Conservation (phyloP, 2,888 invertebrate genomes). For the Gnatocerus cornutus region DNA sequence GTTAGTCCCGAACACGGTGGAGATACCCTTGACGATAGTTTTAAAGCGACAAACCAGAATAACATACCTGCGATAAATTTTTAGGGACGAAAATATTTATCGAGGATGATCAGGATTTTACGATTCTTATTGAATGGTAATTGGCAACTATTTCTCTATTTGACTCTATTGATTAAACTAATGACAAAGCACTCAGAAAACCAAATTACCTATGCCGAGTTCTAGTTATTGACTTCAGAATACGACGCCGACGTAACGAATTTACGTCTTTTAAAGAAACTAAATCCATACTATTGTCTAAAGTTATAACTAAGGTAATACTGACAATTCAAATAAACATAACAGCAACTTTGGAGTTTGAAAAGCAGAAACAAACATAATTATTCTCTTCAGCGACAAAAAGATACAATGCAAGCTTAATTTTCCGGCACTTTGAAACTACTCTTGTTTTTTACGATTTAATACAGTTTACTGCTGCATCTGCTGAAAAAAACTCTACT, state of each 20-base stretch:
- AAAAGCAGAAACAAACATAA: conserved; percentile 6
- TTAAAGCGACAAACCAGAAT: conserved; percentile 39
- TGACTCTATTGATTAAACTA: neutral
- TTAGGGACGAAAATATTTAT: conserved; percentile 16
- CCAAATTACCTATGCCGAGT: neutral
- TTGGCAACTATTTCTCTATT: neutral
- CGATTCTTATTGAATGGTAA: neutral
- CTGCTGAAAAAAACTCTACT: conserved; percentile 31
- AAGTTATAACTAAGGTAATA: conserved; percentile 6
- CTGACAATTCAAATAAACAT: conserved; percentile 25
- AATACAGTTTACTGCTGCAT: conserved; percentile 25
- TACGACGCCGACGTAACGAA: neutral
- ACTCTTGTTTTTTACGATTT: conserved; percentile 33
- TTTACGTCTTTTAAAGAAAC: neutral
- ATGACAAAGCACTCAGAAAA: neutral
- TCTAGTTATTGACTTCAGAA: neutral
- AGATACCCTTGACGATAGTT: conserved; percentile 45
- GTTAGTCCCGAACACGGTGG: conserved; percentile 45
- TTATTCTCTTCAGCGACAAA: conserved; percentile 18
- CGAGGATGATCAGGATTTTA: conserved; percentile 9
- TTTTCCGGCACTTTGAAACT: conserved; percentile 27
- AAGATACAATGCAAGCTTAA: conserved; percentile 30
- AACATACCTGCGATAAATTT: conserved; percentile 28
- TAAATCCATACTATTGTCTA: conserved; percentile 7
- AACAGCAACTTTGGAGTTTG: neutral